Base-by-base conservation (phyloP, 2,888 invertebrate genomes). In the Theodoxus fluviatilis region DNA sequence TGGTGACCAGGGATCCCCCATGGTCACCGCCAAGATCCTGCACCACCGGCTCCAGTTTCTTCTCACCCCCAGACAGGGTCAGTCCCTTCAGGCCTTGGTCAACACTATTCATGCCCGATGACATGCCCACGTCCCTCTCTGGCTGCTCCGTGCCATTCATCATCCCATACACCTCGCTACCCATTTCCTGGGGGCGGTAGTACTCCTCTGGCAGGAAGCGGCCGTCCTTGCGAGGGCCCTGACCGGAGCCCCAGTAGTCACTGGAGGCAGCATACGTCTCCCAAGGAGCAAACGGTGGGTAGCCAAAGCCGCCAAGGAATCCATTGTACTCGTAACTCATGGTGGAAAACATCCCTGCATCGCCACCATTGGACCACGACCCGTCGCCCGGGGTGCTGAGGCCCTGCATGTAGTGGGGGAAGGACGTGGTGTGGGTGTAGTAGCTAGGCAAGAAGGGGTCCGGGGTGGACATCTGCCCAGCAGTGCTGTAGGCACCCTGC, bases 401-500 rank as follows among this genome's bases (percentile, higher is more conserved):
- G 88, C 94, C 94, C 89, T 95, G 95, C 84, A 94, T 93, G 89
- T 95, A 94, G 90, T 94, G 94, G 87, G 94, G 94, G 90, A 94
- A 94, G 84, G 94, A 93, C 84, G 86, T 83, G 65, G 64, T 74
- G 31, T 68, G 59, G 73, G 91, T 91, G 82, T 90, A 90, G 83
- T 90, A 90, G 86, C 86, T 88, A 37, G 89, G 88, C 84, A 89
- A 89, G 82, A 80, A 83, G 6, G 81, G 81, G 65, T 85, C 84
- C 1, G 84, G 83, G 65, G 82, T 84, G 18, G 83, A 83, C 84
- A 85, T 85, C 76, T 73, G 78, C 76, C 75, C 81, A 78, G 64
- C 80, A 64, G 69, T 70, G 66, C 78, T 70, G 66, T 70, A 74
- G 7, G 68, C 37, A 33, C 65, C 67, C 73, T 74, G 74, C 31